phyloP scores from a whole-genome alignment of 2,888 invertebrate genomes.

The Harpalus rufipes region DNA sequence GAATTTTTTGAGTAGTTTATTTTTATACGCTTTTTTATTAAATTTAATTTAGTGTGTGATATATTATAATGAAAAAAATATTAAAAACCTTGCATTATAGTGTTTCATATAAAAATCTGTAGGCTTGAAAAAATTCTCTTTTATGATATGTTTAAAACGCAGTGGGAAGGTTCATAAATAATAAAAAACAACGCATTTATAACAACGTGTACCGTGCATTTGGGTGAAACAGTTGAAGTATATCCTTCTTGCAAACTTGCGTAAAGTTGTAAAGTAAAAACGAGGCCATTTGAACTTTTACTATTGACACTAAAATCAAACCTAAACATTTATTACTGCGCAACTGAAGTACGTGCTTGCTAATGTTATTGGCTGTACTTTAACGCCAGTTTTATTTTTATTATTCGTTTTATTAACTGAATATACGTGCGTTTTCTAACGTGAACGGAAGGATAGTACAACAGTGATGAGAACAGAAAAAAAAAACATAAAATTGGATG shows the following conservation, averaged over 20 bases:
- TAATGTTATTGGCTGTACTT: conserved; percentile 65
- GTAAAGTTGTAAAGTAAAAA: conserved; percentile 63
- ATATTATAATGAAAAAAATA: too few relatives aligned
- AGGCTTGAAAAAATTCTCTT: too few relatives aligned
- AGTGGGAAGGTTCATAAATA: conserved; percentile 31
- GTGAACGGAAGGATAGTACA: background rate
- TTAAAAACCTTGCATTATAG: background rate
- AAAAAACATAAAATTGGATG: background rate
- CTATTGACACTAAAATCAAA: conserved; percentile 65
- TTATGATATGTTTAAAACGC: conserved; percentile 13
- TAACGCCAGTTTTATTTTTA: conserved; percentile 63
- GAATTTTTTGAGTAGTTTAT: too few relatives aligned
- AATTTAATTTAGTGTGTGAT: too few relatives aligned
- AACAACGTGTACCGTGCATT: conserved; percentile 16
- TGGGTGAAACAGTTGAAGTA: conserved; percentile 18
- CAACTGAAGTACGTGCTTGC: conserved; percentile 55
- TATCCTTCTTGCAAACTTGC: conserved; percentile 40
- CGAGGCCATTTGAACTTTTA: conserved; percentile 63
- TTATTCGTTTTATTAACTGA: conserved; percentile 65
- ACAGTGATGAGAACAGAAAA: background rate
- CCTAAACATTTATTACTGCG: conserved; percentile 63
- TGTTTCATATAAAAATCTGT: background rate
- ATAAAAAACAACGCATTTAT: conserved; percentile 24
- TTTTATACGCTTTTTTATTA: too few relatives aligned
- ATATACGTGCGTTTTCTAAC: conserved; percentile 62